A percentile compares a stretch with the other conserved stretches of the same genome.
Conservation (phyloP, 1,140 invertebrate species). For the Zelostemma sp. region DNA sequence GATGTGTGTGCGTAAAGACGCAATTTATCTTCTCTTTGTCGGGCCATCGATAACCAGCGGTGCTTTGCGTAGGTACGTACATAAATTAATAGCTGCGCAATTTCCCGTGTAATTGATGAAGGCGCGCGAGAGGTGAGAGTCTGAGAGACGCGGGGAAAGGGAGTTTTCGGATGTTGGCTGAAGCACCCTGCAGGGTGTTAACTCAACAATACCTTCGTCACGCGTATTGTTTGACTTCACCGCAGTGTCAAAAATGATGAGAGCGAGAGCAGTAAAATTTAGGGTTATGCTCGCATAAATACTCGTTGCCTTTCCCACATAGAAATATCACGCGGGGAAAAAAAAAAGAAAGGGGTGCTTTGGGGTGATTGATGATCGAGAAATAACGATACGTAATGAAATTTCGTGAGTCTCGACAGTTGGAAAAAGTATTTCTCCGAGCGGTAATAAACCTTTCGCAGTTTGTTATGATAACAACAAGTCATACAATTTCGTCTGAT, state of each 20-base stretch:
- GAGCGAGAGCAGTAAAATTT: neutral
- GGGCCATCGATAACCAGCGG: constrained; percentile 20
- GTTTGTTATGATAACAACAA: too few relatives aligned
- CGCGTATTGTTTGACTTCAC: constrained; percentile 61
- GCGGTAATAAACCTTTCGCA: too few relatives aligned
- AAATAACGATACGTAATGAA: too few relatives aligned
- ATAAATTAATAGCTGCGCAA: constrained; percentile 67
- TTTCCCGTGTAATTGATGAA: constrained; percentile 68
- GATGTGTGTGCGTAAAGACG: constrained; percentile 4
- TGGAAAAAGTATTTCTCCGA: too few relatives aligned
- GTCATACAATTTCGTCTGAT: neutral
- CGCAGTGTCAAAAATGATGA: neutral
- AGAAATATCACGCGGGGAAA: too few relatives aligned
- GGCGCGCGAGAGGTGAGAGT: constrained; percentile 52
- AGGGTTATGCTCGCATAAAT: neutral
- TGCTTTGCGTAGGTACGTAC: constrained; percentile 18
- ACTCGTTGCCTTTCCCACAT: too few relatives aligned
- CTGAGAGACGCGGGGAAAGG: neutral
- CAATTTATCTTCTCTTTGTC: constrained; percentile 25
- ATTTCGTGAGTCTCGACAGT: neutral
- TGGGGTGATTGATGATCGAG: too few relatives aligned
- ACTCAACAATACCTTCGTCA: constrained; percentile 67
- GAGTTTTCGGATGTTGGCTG: constrained; percentile 39
- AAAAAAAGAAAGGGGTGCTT: too few relatives aligned
- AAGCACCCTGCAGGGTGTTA: constrained; percentile 63